A percentile compares a stretch with the other conserved stretches of the same genome.
phyloP scores from a whole-genome alignment of 53 echinoderm and acorn worm genomes.

The Zoroaster sp. region DNA sequence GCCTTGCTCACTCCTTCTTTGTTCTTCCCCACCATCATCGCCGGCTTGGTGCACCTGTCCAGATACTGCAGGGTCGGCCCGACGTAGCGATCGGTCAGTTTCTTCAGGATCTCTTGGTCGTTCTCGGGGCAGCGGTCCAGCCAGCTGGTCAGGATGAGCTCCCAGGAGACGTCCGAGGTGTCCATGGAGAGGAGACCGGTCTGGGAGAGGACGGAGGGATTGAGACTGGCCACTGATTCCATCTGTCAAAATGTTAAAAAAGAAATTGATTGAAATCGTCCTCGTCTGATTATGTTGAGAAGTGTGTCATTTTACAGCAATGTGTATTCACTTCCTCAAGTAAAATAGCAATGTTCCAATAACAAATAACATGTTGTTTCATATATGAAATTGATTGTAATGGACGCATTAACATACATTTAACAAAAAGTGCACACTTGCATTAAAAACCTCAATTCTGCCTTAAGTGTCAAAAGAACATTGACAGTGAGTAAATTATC shows the following conservation, averaged over 20 bases:
- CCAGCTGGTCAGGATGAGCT: conserved; percentile 79
- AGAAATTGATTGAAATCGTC: background rate
- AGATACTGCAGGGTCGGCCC: conserved; percentile 76
- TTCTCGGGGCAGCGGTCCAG: conserved; percentile 69
- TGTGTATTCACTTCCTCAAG: too few species aligned
- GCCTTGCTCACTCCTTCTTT: conserved; percentile 17
- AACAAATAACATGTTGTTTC: too few species aligned
- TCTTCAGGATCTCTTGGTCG: conserved; percentile 64
- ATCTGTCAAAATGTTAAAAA: conserved; percentile 29
- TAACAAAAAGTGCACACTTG: too few species aligned
- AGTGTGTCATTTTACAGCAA: too few species aligned
- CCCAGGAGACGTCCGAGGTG: conserved; percentile 90
- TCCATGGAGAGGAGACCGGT: conserved; percentile 94
- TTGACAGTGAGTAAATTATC: too few species aligned
- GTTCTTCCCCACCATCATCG: conserved; percentile 73
- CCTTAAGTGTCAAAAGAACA: too few species aligned
- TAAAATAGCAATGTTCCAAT: too few species aligned
- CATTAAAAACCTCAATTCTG: too few species aligned
- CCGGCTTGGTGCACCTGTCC: conserved; percentile 78
- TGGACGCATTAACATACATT: too few species aligned
- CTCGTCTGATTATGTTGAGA: too few species aligned
- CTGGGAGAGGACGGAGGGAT: conserved; percentile 78
- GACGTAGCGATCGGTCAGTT: conserved; percentile 80
- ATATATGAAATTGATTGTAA: too few species aligned
- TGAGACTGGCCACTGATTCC: conserved; percentile 67